Evolutionary conservation across 2,113 vertebrate species (phyloP), one percentile per base, ranked within the genome.

Genomic region (Acrocephalus arundinaceus): DNA sequence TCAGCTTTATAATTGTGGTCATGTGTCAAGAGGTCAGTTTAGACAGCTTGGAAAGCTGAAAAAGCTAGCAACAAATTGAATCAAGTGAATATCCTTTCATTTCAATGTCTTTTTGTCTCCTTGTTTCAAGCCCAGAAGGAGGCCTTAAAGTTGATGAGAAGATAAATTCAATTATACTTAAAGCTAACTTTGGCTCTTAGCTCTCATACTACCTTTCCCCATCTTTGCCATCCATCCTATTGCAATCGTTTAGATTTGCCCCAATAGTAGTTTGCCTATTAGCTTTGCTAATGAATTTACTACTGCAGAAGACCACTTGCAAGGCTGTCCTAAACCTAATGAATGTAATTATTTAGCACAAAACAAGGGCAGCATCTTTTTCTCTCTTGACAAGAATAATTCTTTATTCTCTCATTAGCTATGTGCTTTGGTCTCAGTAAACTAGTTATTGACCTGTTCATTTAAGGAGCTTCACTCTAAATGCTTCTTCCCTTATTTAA

Each of bases 331-430:
- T 97, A 96, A 97, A 96, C 72, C 89, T 97, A 98, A 98, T 98
- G 97, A 98, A 98, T 97, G 98, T 96, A 97, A 98, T 98, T 98
- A 98, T 98, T 98, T 98, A 98, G 95, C 97, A 95, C 96, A 97
- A 98, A 98, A 97, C 94, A 85, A 85, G 95, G 93, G 96, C 97
- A 96, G 95, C 97, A 93, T 98, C 97, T 97, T 97, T 97, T 96
- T 95, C 91, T 96, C 89, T 90, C 94, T 97, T 97, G 98, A 98
- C 98, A 98, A 96, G 97, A 97, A 97, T 97, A 97, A 98, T 98
- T 98, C 98, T 98, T 98, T 98, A 97, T 97, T 98, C 96, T 98
- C 98, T 98, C 96, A 97, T 98, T 98, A 98, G 97, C 97, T 95
- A 95, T 96, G 94, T 97, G 97, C 97, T 94, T 97, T 96, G 96